Conservation (phyloP, 2,113 vertebrate genomes). For the Carlito syrichta region DNA sequence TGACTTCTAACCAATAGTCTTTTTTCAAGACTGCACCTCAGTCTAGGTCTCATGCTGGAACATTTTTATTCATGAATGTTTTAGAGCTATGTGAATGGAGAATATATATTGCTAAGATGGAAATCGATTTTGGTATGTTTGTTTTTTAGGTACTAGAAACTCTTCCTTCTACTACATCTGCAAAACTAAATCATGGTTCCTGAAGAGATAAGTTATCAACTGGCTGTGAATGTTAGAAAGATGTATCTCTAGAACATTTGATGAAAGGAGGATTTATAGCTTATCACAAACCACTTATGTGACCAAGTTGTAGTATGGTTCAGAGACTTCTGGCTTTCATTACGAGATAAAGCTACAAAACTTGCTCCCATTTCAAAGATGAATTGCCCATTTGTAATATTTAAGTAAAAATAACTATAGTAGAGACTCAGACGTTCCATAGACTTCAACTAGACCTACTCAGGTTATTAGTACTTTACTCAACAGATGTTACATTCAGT, state of each 20-base stretch:
- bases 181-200: slow-evolving; percentile 40
- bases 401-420: slow-evolving; percentile 49
- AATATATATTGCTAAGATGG: slow-evolving; percentile 11
- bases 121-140: slow-evolving; percentile 21
- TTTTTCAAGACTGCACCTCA: not conserved
- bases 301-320: slow-evolving; percentile 37
- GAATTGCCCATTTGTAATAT: slow-evolving; percentile 63
- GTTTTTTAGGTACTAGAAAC: slow-evolving; percentile 35
- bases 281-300: slow-evolving; percentile 48
- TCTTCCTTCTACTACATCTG: not conserved
- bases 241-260: slow-evolving; percentile 34
- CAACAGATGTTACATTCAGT: not conserved
- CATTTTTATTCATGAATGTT: slow-evolving; percentile 22
- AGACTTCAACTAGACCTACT: not conserved
- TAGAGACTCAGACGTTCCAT: slow-evolving; percentile 8
- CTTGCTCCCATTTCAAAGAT: slow-evolving; percentile 57
- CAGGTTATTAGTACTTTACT: not conserved
- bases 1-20: not conserved
- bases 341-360: slow-evolving; percentile 63
- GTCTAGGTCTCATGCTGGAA: slow-evolving; percentile 6
- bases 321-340: slow-evolving; percentile 61
- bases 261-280: slow-evolving; percentile 63
- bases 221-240: not conserved
- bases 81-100: not conserved
- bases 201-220: slow-evolving; percentile 25